Conservation (phyloP, 2,797 vertebrate genomes). For the Arremon brunneinucha region DNA sequence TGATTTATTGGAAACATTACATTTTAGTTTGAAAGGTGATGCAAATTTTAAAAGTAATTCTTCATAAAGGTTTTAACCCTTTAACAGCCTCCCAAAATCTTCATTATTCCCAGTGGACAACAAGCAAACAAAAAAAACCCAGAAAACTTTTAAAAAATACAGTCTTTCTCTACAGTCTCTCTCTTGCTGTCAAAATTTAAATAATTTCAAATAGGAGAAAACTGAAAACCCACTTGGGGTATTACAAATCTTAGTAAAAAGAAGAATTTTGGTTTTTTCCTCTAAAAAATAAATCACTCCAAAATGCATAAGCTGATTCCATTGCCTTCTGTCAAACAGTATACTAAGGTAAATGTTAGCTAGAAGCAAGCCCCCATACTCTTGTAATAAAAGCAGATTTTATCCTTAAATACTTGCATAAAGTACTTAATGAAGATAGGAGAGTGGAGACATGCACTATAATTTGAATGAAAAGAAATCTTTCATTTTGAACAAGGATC, state of each 20-base stretch:
- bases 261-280: accelerated
- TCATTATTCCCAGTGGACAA: not conserved
- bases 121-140: accelerated
- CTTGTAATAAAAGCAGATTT: not conserved
- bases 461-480: not conserved
- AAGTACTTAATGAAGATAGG: not conserved
- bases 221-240: not conserved
- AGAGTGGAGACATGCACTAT: not conserved
- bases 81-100: not conserved
- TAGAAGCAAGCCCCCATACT: not conserved
- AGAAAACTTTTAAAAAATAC: not conserved
- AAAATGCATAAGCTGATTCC: not conserved
- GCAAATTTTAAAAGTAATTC: not conserved
- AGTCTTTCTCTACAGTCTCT: not conserved
- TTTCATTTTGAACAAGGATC: not conserved
- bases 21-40: not conserved
- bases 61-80: not conserved
- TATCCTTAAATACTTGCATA: not conserved
- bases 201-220: not conserved
- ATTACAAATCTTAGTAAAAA: not conserved
- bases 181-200: not conserved
- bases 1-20: not conserved
- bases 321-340: not conserved
- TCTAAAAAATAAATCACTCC: not conserved
- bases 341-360: not conserved